Evolutionary conservation across 2,113 vertebrate genomes (phyloP), one percentile per base, ranked within the genome.

Genomic region (Stegastes partitus): DNA sequence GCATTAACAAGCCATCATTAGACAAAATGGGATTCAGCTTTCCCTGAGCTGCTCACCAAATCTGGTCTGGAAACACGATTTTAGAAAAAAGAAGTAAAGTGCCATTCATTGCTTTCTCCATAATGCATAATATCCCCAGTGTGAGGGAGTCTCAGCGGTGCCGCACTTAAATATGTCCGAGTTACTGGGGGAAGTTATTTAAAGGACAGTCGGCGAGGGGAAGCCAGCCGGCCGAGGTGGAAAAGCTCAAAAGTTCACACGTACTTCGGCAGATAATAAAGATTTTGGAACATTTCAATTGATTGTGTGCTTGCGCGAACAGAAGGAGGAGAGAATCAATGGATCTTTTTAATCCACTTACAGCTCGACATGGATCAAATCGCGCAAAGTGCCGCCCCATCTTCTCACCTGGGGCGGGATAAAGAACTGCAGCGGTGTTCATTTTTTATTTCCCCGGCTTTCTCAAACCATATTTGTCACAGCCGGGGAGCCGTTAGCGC

Each of bases 291-390:
- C 79, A 77, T 87, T 91, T 85, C 70, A 87, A 91, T 93, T 71
- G 81, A 91, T 92, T 89, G 81, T 79, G 81, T 68, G 70, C 72
- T n/a, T 39, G 79, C 78, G 62, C 23, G 28, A 84, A 74, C 76
- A 79, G 62, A 49, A 68, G 66, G 65, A 57, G 67, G 47, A 59
- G 81, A 88, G 92, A 83, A 88, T 89, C 80, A 59, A 84, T 81
- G 69, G 81, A 90, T 94, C 74, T 84, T 68, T 54, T 89, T 91
- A 93, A 92, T 92, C 88, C 80, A 68, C 86, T 93, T 89, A 86
- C 76, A 71, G 79, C 78, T 57, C 74, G 47, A 74, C 74, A 25
- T 83, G 88, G 87, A 91, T 92, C 87, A 88, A 91, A 93, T 93
- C 34, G 72, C 22, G 55, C 64, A 31, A 77, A 65, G 79, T 54